A percentile compares a stretch with the other conserved stretches of the same genome.
Conservation (phyloP, 2,797 vertebrate species). For the Hyperoplus lanceolatus region DNA sequence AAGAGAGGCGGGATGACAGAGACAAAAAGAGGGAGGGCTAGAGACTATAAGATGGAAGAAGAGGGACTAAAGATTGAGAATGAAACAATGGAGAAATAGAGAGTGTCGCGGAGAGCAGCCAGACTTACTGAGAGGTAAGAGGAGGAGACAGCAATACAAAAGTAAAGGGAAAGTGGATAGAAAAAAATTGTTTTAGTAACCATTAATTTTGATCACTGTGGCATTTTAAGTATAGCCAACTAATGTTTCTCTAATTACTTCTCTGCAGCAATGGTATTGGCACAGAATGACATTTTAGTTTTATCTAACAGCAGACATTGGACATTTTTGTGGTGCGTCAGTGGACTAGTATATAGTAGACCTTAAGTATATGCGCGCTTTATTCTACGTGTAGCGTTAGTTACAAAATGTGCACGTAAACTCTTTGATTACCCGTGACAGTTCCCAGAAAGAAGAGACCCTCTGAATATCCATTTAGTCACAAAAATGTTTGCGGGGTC, state of each 20-base stretch:
- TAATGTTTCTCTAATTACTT: constrained; percentile 60
- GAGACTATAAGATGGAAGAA: constrained; percentile 70
- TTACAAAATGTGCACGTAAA: constrained; percentile 47
- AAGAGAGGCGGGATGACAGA: constrained; percentile 74
- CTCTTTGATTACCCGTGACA: constrained; percentile 48
- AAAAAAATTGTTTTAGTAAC: constrained; percentile 41
- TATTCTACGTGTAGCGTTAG: constrained; percentile 28
- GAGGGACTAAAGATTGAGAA: constrained; percentile 70
- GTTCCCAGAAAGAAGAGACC: constrained; percentile 31
- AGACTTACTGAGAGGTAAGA: constrained; percentile 63
- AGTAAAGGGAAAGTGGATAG: constrained; percentile 38
- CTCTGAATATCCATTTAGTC: constrained; percentile 66
- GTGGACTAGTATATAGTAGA: not conserved
- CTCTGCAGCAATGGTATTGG: constrained; percentile 39
- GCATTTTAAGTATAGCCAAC: constrained; percentile 62
- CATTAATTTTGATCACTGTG: constrained; percentile 65
- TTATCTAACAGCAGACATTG: constrained; percentile 26
- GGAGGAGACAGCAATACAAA: constrained; percentile 49
- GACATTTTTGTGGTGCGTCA: constrained; percentile 1
- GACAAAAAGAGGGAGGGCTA: constrained; percentile 72
- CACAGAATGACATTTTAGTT: constrained; percentile 20
- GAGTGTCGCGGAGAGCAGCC: constrained; percentile 48
- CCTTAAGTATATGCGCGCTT: not conserved
- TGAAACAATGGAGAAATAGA: constrained; percentile 73
- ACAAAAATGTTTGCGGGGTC: constrained; percentile 56